Conservation (phyloP, 2,113 vertebrate species). For the Cebidichthys violaceus region DNA sequence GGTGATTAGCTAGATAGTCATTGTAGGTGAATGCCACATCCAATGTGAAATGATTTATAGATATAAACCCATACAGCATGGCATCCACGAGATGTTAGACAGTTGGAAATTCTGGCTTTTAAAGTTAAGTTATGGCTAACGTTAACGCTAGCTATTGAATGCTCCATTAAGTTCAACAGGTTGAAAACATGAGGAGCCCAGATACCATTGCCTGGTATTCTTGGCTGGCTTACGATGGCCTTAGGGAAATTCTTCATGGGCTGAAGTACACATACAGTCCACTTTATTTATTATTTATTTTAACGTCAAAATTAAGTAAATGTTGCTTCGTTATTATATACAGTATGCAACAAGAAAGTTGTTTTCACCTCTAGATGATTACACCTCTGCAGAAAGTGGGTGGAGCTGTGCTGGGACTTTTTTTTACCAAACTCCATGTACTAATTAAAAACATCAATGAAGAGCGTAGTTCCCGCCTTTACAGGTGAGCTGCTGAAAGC, state of each 20-base stretch:
- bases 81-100: background rate
- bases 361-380: background rate
- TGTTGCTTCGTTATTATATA: background rate
- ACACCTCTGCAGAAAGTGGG: background rate
- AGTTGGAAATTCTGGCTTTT: background rate
- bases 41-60: background rate
- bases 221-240: too few relatives aligned
- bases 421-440: background rate
- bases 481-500: background rate
- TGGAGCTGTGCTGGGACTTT: background rate
- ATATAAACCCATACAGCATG: background rate
- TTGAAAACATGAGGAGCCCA: too few relatives aligned
- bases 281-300: too few relatives aligned
- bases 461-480: background rate
- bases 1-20: constrained; percentile 26
- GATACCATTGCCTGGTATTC: too few relatives aligned
- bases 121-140: background rate
- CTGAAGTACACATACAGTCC: too few relatives aligned
- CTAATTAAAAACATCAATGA: background rate
- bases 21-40: background rate
- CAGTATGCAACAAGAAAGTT: background rate
- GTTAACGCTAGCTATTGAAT: too few relatives aligned
- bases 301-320: too few relatives aligned
- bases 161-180: too few relatives aligned
- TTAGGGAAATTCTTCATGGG: too few relatives aligned